Base-by-base conservation (phyloP, 2,888 invertebrate genomes). In the Dasypogon diadema region DNA sequence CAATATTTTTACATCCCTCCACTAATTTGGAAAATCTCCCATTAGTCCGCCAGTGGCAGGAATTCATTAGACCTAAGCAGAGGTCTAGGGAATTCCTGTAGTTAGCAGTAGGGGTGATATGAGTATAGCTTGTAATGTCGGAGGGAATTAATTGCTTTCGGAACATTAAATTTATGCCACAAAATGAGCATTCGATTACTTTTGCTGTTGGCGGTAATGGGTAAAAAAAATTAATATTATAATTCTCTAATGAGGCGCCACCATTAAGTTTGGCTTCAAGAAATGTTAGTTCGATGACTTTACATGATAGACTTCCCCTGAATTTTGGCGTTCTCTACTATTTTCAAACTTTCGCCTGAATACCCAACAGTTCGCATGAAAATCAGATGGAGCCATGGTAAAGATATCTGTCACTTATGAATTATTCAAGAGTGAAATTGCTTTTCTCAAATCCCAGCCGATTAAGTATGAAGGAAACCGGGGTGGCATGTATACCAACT, bases 361-460 rank as follows among this genome's bases (percentile, higher is more conserved):
- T 60, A 37, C 42, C 42, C 12, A 3, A 3, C 8, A 42, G 3
- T 60, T 2, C 10, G 21, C 18, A 37, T 37, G 37, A 37, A 21
- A 18, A 34, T 5, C 18, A 34, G 21, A 37, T 12, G 37, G 16
- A 37, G 60, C 8, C 21, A 37, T 14, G 18, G 60, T 16, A 21
- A 5, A 12, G 37, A 60, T 72, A 18, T 37, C 34, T 55, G 72
- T 70, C 55, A 72, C 18, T 72, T 72, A 55, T 72, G 72, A 72
- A 72, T 72, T 37, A 72, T 72, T 72, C 72, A 72, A 18, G 37
- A 72, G 54, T 55, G 21, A 72, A 72, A 72, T 72, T 72, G 55
- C 55, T 72, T 72, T 72, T 72, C 55, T 72, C 37, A 60, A 60
- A 60, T 60, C 60, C 60, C 60, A 60, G 18, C 60, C 60, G 60